Percentiles rank a stretch among this genome's conserved stretches.
phyloP scores from a whole-genome alignment of 2,113 vertebrate genomes.

The Jaculus jaculus region DNA sequence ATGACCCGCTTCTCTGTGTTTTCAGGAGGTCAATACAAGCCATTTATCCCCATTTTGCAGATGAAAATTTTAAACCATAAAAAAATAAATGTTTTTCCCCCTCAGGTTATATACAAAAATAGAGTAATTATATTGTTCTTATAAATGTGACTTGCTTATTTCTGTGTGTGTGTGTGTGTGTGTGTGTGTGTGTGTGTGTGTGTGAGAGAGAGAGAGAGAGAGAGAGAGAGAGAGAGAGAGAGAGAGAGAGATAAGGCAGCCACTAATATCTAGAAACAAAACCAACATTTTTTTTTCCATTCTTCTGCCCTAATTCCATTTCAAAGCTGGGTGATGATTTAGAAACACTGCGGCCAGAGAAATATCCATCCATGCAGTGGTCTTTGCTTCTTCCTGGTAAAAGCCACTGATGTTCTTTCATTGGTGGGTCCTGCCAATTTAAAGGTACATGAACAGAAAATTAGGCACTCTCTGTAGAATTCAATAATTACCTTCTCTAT shows the following conservation, averaged over 20 bases:
- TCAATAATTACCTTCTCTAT: conserved; percentile 8
- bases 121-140: conserved; percentile 19
- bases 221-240: too few relatives aligned
- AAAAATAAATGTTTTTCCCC: conserved; percentile 11
- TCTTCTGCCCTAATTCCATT: conserved; percentile 71
- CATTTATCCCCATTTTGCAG: conserved; percentile 61
- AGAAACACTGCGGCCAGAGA: conserved; percentile 21
- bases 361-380: conserved; percentile 16
- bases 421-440: conserved; percentile 57
- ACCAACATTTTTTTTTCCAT: background rate
- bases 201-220: too few relatives aligned
- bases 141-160: background rate
- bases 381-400: conserved; percentile 70
- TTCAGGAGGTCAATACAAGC: conserved; percentile 41
- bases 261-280: conserved; percentile 42
- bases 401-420: conserved; percentile 62
- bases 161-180: background rate
- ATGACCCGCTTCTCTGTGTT: conserved; percentile 17
- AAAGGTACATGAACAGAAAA: conserved; percentile 67
- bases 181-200: too few relatives aligned
- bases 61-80: conserved; percentile 45
- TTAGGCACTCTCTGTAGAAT: conserved; percentile 34
- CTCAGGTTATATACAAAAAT: background rate
- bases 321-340: conserved; percentile 62
- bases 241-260: background rate